Conservation (phyloP, 1,140 invertebrate species). For the Dinoponera quadriceps region DNA sequence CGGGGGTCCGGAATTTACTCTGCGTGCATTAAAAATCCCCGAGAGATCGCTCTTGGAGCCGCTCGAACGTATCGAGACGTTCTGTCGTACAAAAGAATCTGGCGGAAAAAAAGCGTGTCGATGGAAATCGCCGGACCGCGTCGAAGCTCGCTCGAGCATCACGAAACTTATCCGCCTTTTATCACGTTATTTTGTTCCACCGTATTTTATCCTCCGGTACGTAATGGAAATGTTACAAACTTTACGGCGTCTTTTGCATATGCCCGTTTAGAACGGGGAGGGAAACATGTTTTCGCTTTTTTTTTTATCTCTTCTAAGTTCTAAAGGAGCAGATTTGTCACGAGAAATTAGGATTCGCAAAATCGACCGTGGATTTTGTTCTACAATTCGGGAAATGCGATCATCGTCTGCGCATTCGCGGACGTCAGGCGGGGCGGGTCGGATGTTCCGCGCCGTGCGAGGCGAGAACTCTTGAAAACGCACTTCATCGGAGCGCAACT, state of each 20-base stretch:
- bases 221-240: not conserved
- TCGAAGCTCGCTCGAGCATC: conserved; percentile 8
- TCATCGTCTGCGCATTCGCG: not conserved
- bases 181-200: conserved; percentile 26
- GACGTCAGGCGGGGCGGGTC: too few relatives aligned
- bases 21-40: conserved; percentile 57
- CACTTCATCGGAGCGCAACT: not conserved
- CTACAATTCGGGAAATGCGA: too few relatives aligned
- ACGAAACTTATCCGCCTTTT: conserved; percentile 24
- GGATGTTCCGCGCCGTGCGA: not conserved
- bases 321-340: too few relatives aligned
- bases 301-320: too few relatives aligned
- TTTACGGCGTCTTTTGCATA: not conserved
- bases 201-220: not conserved
- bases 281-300: not conserved
- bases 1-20: conserved; percentile 78
- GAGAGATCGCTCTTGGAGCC: conserved; percentile 66
- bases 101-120: conserved; percentile 54
- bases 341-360: too few relatives aligned
- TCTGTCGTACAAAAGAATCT: conserved; percentile 54
- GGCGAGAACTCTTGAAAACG: not conserved
- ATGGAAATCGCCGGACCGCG: conserved; percentile 28
- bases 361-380: too few relatives aligned
- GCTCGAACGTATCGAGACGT: conserved; percentile 73
- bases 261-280: not conserved